Conservation (phyloP, 2,797 vertebrate species). For the Capromys pilorides region DNA sequence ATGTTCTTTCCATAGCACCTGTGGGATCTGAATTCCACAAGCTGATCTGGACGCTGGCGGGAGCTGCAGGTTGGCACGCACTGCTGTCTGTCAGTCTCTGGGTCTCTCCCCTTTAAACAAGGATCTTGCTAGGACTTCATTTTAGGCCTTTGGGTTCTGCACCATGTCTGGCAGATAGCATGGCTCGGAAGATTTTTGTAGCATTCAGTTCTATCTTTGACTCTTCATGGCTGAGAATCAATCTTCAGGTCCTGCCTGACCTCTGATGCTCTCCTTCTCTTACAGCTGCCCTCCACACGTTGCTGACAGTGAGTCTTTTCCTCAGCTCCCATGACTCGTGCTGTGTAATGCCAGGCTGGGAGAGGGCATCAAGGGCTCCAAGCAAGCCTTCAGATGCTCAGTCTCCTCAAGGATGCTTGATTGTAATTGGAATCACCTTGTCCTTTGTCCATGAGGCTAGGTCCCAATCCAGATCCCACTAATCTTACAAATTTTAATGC, state of each 20-base stretch:
- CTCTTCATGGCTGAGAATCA: neutral
- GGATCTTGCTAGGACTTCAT: neutral
- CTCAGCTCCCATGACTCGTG: neutral
- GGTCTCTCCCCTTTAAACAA: neutral
- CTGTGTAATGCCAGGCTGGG: neutral
- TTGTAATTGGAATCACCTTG: neutral
- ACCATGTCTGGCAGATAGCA: neutral
- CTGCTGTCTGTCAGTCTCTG: neutral
- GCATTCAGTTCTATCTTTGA: constrained; percentile 1
- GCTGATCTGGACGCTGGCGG: neutral
- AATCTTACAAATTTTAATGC: constrained; percentile 1
- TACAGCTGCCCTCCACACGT: neutral
- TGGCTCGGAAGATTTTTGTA: neutral
- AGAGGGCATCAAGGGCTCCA: neutral
- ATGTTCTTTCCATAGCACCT: neutral
- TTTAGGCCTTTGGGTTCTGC: neutral
- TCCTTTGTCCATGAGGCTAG: neutral
- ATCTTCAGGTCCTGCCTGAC: neutral
- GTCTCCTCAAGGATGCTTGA: neutral
- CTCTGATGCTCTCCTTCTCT: neutral
- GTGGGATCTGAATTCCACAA: neutral
- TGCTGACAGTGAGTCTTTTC: neutral
- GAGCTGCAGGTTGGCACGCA: neutral
- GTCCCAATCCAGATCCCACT: neutral
- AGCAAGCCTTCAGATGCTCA: neutral